Evolutionary conservation across 2,797 vertebrate species (phyloP).

Genomic region (Argentina silus): DNA sequence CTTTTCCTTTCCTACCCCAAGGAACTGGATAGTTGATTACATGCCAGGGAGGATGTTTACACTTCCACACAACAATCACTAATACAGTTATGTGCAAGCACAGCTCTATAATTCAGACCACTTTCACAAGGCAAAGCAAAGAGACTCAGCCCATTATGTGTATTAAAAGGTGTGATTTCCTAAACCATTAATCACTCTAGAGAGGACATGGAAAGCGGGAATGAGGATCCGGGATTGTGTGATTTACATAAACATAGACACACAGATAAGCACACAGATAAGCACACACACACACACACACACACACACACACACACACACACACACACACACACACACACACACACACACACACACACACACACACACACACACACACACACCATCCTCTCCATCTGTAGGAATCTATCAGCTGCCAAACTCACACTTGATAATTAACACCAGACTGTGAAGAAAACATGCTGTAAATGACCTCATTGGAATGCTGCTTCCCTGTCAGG

Average conservation of each 20-base stretch:
- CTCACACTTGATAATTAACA: slow-evolving; percentile 38
- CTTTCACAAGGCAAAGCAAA: background rate
- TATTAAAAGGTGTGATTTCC: too few relatives aligned
- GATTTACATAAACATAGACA: slow-evolving; percentile 12
- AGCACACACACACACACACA: slow-evolving; percentile 17
- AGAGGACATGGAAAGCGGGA: background rate
- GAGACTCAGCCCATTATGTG: too few relatives aligned
- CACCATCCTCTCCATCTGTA: slow-evolving; percentile 32
- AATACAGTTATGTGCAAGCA: background rate
- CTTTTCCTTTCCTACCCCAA: slow-evolving; percentile 19
- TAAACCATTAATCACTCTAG: background rate
- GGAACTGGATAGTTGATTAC: slow-evolving; percentile 34
- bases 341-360: slow-evolving; percentile 28
- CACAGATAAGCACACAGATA: background rate
- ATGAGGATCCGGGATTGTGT: background rate
- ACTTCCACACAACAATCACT: background rate
- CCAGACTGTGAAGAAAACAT: slow-evolving; percentile 21
- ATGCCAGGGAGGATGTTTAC: background rate
- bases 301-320: slow-evolving; percentile 32
- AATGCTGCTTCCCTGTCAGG: slow-evolving; percentile 23
- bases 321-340: background rate
- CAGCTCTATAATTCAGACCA: slow-evolving; percentile 3
- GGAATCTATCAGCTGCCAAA: slow-evolving; percentile 25
- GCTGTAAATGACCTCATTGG: slow-evolving; percentile 29
- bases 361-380: slow-evolving; percentile 24